Conservation (phyloP, 2,113 vertebrate species). For the Perca schrenkii region DNA sequence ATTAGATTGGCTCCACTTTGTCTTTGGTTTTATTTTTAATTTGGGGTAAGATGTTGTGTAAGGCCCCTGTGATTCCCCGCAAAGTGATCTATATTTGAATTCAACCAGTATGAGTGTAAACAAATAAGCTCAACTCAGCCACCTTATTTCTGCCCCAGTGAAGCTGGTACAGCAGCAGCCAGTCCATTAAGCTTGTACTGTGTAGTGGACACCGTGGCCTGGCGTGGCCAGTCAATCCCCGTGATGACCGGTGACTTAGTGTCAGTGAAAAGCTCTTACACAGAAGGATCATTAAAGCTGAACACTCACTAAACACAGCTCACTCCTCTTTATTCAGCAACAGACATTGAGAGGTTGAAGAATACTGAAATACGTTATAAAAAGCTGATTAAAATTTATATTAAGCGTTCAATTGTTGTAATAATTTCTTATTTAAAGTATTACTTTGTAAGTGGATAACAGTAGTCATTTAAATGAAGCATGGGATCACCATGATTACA, state of each 20-base stretch:
- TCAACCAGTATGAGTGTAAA: slow-evolving; percentile 4
- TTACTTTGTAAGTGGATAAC: background rate
- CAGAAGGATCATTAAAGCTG: slow-evolving; percentile 27
- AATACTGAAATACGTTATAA: background rate
- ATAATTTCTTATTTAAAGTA: background rate
- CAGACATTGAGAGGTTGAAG: too few species aligned
- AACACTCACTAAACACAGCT: background rate
- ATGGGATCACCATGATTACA: too few species aligned
- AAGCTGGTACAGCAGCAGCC: background rate
- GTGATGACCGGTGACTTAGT: slow-evolving; percentile 22
- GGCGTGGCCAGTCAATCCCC: slow-evolving; percentile 37
- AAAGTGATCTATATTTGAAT: background rate
- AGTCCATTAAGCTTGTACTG: slow-evolving; percentile 26
- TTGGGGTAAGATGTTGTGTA: background rate
- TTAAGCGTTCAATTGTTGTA: background rate
- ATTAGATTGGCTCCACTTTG: background rate
- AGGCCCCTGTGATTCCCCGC: background rate
- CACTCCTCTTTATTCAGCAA: background rate
- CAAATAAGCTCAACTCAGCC: slow-evolving; percentile 14
- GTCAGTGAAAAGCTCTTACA: slow-evolving; percentile 40
- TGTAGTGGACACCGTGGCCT: slow-evolving; percentile 14
- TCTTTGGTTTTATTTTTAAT: background rate
- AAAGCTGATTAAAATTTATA: background rate
- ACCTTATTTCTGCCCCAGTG: background rate
- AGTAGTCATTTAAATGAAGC: background rate